These are phyloP conservation scores for Fragum whitleyi DNA, from an alignment of 2,888 invertebrate genomes.

Conservation along the genomic window DNA sequence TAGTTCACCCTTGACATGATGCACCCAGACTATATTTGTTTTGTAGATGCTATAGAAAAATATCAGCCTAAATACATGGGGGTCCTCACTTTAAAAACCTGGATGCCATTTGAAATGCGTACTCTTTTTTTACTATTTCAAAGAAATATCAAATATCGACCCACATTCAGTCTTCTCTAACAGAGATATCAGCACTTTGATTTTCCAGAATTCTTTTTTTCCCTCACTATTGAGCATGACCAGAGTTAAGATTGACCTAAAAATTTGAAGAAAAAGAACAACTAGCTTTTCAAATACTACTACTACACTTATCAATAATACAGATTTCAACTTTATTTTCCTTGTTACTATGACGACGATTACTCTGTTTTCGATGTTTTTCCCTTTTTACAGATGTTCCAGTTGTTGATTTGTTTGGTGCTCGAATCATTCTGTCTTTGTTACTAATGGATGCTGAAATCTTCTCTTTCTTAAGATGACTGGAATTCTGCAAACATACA, in stretches of 20 bases:
- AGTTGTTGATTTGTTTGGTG: slow-evolving; percentile 1
- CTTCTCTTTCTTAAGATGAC: slow-evolving; percentile 28
- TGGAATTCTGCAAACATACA: slow-evolving; percentile 29
- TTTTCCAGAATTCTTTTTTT: too few species aligned
- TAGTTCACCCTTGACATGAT: too few species aligned
- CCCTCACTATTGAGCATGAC: too few species aligned
- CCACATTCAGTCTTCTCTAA: too few species aligned
- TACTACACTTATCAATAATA: slow-evolving; percentile 51
- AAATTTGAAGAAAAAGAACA: slow-evolving; percentile 11
- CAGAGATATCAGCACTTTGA: too few species aligned
- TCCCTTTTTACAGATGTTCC: not conserved
- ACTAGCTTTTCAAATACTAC: slow-evolving; percentile 43
- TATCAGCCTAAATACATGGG: too few species aligned
- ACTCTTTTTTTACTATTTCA: too few species aligned
- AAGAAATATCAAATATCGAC: too few species aligned
- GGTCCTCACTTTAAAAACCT: too few species aligned
- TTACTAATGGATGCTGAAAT: not conserved
- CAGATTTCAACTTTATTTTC: slow-evolving; percentile 52
- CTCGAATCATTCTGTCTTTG: not conserved
- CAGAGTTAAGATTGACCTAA: not conserved
- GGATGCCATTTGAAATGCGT: too few species aligned
- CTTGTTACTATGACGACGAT: slow-evolving; percentile 56
- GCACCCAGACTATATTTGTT: too few species aligned
- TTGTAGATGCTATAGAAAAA: too few species aligned
- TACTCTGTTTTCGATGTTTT: slow-evolving; percentile 29